These are phyloP conservation scores for Cheilosia scutellata DNA, from an alignment of 2,888 invertebrate genomes.

Conservation along the genomic window DNA sequence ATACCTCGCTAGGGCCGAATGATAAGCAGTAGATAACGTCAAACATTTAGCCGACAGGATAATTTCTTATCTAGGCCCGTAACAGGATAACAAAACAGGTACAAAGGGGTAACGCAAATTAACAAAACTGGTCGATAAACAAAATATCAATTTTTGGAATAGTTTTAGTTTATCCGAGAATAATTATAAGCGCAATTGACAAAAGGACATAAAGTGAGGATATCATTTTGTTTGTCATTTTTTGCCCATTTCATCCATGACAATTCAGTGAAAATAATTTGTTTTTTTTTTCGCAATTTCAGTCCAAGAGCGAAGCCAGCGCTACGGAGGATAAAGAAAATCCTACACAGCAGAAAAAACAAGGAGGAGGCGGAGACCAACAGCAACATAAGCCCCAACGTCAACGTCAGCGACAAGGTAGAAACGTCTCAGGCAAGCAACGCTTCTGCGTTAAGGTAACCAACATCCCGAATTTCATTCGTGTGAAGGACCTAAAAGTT, in stretches of 20 bases:
- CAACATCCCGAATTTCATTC: conserved; percentile 89
- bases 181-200: background rate
- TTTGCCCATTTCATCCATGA: background rate
- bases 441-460: conserved; percentile 86
- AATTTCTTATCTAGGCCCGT: too few relatives aligned
- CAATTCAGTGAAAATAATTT: background rate
- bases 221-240: too few relatives aligned
- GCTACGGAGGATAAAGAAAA: conserved; percentile 58
- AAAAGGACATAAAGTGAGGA: too few relatives aligned
- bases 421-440: conserved; percentile 77
- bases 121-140: too few relatives aligned
- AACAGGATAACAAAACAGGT: too few relatives aligned
- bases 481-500: conserved; percentile 90
- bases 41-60: too few relatives aligned
- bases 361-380: conserved; percentile 6
- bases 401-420: conserved; percentile 78
- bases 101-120: too few relatives aligned
- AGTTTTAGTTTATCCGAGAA: too few relatives aligned
- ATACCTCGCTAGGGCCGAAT: too few relatives aligned
- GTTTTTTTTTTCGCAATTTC: conserved; percentile 21
- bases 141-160: too few relatives aligned
- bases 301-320: conserved; percentile 70
- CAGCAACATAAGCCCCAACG: conserved; percentile 20
- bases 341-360: conserved; percentile 29
- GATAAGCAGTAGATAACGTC: too few relatives aligned